Conservation (phyloP, 2,888 invertebrate species). For the Luperina testacea region DNA sequence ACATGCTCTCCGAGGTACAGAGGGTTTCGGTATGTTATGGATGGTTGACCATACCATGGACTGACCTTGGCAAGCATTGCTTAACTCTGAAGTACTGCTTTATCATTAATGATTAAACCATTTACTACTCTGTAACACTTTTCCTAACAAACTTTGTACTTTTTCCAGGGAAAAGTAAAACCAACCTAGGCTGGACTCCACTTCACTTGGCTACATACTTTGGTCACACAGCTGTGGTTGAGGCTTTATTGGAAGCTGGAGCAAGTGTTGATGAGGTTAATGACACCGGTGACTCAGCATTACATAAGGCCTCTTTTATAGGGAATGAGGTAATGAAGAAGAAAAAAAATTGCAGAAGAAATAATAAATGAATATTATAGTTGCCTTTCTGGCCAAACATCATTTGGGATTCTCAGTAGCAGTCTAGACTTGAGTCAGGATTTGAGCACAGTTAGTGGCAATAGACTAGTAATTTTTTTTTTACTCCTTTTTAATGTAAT, state of each 20-base stretch:
- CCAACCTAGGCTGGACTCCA: constrained; percentile 92
- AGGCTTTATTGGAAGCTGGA: constrained; percentile 89
- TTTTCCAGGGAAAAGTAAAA: constrained; percentile 90
- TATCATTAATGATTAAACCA: neutral
- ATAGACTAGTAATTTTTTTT: neutral
- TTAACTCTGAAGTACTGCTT: neutral
- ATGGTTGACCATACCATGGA: neutral
- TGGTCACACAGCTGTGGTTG: constrained; percentile 91
- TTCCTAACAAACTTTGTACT: neutral
- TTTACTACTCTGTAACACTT: constrained; percentile 4
- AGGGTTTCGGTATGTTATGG: neutral
- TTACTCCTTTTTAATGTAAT: too few relatives aligned
- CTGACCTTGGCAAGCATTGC: neutral
- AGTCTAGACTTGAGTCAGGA: neutral
- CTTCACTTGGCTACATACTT: constrained; percentile 92
- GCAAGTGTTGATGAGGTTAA: constrained; percentile 91
- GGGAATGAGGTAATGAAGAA: constrained; percentile 90
- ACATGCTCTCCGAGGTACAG: neutral
- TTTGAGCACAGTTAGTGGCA: neutral
- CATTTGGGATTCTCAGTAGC: neutral
- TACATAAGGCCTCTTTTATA: constrained; percentile 93
- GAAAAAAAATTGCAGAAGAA: neutral
- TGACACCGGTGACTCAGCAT: constrained; percentile 91
- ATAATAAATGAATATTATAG: neutral
- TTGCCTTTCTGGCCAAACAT: neutral